These are phyloP conservation scores for Archocentrus centrarchus DNA, from an alignment of 2,113 vertebrate species.

Conservation along the genomic window DNA sequence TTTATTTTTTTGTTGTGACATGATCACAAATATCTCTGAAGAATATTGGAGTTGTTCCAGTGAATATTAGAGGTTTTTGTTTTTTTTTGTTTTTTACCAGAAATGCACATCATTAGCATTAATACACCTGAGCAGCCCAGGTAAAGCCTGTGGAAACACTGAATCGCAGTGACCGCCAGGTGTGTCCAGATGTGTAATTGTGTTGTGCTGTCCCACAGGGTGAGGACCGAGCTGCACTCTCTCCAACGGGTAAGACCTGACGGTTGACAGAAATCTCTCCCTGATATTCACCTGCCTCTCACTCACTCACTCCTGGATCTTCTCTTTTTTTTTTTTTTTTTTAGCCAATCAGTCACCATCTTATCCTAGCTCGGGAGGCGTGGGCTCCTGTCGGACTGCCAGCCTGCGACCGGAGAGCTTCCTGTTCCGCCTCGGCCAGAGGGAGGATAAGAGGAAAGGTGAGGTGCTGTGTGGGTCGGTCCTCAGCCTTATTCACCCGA, in stretches of 20 bases:
- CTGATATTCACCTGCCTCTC: rapidly evolving
- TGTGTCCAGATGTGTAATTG: conserved; percentile 35
- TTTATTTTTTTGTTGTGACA: neutral
- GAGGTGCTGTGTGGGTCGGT: conserved; percentile 12
- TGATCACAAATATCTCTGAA: neutral
- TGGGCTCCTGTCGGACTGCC: conserved; percentile 80
- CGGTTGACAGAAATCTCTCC: neutral
- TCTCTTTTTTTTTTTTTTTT: neutral
- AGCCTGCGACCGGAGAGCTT: conserved; percentile 90
- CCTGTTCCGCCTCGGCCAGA: conserved; percentile 88
- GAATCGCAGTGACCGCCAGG: neutral
- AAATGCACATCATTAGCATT: neutral
- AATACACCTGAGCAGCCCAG: neutral
- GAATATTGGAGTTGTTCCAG: neutral
- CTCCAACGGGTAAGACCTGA: conserved; percentile 84
- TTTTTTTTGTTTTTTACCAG: neutral
- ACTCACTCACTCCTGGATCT: rapidly evolving
- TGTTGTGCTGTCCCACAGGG: conserved; percentile 78
- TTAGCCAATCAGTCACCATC: conserved; percentile 88
- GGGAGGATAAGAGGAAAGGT: conserved; percentile 91
- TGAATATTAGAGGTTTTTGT: neutral
- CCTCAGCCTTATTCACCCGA: neutral
- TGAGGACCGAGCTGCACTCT: conserved; percentile 85
- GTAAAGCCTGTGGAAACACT: neutral
- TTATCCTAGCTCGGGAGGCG: conserved; percentile 82